phyloP scores from a whole-genome alignment of 2,888 invertebrate species.

The Pterobdella sp. region DNA sequence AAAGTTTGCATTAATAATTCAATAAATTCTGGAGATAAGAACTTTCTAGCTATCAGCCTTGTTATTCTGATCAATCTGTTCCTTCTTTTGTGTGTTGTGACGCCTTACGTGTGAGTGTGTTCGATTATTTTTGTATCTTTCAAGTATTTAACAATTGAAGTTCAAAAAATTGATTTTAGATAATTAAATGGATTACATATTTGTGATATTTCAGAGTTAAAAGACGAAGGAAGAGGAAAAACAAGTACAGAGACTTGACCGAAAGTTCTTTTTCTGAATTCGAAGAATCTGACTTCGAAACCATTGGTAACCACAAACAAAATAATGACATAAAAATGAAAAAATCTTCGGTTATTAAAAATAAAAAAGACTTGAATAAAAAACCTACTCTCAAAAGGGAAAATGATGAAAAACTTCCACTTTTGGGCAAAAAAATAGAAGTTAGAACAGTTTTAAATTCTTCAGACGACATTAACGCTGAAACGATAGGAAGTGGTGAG shows the following conservation, averaged over 20 bases:
- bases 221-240: not conserved
- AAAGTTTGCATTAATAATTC: not conserved
- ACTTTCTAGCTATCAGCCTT: conserved; percentile 21
- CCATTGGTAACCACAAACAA: no score
- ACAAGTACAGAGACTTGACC: not conserved
- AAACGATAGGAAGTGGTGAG: no score
- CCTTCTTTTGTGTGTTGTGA: conserved; percentile 19
- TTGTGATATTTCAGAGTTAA: not conserved
- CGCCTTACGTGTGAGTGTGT: conserved; percentile 12
- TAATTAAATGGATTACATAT: not conserved
- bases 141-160: not conserved
- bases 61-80: conserved; percentile 24
- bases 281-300: no score
- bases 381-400: no score
- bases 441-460: no score
- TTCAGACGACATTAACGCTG: no score
- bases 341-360: not conserved
- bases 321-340: not conserved
- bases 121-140: not conserved
- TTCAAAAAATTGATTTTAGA: not conserved
- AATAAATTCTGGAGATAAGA: not conserved
- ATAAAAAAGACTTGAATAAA: no score
- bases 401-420: no score
- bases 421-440: no score
- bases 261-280: no score